phyloP scores from a whole-genome alignment of 23 tunicate species.

The Trididemnum nubilum region DNA sequence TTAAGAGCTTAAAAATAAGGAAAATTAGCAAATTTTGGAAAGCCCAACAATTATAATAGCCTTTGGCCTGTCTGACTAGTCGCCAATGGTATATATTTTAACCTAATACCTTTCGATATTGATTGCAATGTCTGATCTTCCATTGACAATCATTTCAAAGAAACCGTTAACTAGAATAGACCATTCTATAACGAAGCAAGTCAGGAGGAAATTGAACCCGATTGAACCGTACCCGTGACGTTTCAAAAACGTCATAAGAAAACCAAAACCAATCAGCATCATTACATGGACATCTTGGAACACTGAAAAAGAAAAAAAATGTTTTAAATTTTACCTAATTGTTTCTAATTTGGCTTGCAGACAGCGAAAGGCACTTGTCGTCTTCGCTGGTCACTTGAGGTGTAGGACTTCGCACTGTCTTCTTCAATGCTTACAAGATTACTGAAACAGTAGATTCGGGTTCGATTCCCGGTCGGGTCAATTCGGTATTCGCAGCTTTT shows the following conservation, averaged over 20 bases:
- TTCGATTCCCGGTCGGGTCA: too few relatives aligned
- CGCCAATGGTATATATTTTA: too few relatives aligned
- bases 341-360: not conserved
- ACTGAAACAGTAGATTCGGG: too few relatives aligned
- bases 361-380: not conserved
- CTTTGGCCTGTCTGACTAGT: too few relatives aligned
- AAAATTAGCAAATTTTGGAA: too few relatives aligned
- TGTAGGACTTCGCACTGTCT: too few relatives aligned
- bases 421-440: too few relatives aligned
- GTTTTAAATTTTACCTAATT: not conserved
- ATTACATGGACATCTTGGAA: conserved; percentile 92
- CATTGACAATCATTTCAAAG: conserved; percentile 44
- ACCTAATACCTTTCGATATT: conserved; percentile 6
- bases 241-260: conserved; percentile 94
- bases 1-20: too few relatives aligned
- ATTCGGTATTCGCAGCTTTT: too few relatives aligned
- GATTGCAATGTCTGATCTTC: not conserved
- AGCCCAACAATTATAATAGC: too few relatives aligned
- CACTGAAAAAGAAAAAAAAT: conserved; percentile 40
- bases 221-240: conserved; percentile 85
- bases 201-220: conserved; percentile 91
- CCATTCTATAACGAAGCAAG: conserved; percentile 89
- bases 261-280: conserved; percentile 97
- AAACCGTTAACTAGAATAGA: conserved; percentile 82
- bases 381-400: too few relatives aligned